Conservation (phyloP, 2,888 invertebrate genomes). For the Eristalis intricaria region DNA sequence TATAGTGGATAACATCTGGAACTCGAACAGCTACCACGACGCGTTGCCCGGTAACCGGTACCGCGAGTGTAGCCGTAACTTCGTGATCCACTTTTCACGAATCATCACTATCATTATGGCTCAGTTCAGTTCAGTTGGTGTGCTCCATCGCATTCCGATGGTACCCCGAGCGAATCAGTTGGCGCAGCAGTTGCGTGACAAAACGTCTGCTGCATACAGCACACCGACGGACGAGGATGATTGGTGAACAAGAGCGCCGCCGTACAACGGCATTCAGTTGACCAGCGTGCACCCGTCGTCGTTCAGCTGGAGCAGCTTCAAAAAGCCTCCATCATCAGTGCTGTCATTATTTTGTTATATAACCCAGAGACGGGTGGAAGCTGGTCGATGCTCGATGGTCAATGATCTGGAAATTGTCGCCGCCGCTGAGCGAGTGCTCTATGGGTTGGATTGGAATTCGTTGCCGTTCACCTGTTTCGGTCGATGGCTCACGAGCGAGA, state of each 20-base stretch:
- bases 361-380: conserved; percentile 3
- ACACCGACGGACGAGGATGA: conserved; percentile 10
- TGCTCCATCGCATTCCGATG: conserved; percentile 60
- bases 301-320: conserved; percentile 22
- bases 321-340: neutral
- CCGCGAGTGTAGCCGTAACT: conserved; percentile 15
- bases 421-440: conserved; percentile 43
- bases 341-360: conserved; percentile 63
- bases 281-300: conserved; percentile 25
- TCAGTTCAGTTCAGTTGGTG: conserved; percentile 48
- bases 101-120: conserved; percentile 68
- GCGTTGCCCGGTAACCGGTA: conserved; percentile 51
- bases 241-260: conserved; percentile 21
- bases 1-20: conserved; percentile 60
- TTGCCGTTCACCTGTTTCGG: conserved; percentile 55
- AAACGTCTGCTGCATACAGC: conserved; percentile 59
- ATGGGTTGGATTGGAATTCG: conserved; percentile 49
- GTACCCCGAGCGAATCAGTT: conserved; percentile 50
- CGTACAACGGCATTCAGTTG: conserved; percentile 54
- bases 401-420: conserved; percentile 68
- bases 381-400: conserved; percentile 5
- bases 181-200: conserved; percentile 64
- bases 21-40: neutral
- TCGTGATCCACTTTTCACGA: conserved; percentile 71
- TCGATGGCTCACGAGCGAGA: conserved; percentile 17